phyloP scores from a whole-genome alignment of 2,797 vertebrate species.

The Propithecus perrieri region DNA sequence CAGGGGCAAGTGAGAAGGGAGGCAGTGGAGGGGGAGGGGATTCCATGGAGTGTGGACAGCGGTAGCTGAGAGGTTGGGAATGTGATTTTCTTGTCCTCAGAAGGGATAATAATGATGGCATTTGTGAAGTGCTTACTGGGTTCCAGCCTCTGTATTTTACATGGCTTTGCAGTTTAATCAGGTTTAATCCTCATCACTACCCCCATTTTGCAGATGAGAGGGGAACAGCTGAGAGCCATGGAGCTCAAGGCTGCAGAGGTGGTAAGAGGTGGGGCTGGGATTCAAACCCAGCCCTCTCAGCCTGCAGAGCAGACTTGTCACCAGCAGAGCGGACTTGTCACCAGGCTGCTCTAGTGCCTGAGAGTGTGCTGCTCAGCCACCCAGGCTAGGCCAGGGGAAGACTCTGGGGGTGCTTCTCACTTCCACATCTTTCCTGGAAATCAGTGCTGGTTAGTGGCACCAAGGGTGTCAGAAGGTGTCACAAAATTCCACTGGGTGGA shows the following conservation, averaged over 20 bases:
- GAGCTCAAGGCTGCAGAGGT: neutral
- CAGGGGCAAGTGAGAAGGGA: neutral
- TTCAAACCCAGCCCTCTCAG: neutral
- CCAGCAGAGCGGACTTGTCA: neutral
- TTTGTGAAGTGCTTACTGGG: neutral
- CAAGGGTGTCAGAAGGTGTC: neutral
- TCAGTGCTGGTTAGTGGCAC: neutral
- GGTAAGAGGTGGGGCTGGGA: neutral
- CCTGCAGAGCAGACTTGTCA: neutral
- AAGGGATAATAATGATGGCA: neutral
- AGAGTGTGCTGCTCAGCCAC: neutral
- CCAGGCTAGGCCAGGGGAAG: neutral
- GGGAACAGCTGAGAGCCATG: neutral
- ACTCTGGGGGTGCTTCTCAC: rapidly evolving
- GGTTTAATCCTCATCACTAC: neutral
- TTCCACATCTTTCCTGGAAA: neutral
- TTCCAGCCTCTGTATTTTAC: neutral
- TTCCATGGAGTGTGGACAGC: neutral
- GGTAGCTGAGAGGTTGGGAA: neutral
- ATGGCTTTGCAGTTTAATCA: neutral
- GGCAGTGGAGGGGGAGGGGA: no score
- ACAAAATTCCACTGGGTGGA: neutral
- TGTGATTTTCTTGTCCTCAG: neutral
- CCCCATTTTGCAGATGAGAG: rapidly evolving
- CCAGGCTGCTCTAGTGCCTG: neutral